Conservation (phyloP, 1,140 invertebrate species). For the Eufriesea mexicana region DNA sequence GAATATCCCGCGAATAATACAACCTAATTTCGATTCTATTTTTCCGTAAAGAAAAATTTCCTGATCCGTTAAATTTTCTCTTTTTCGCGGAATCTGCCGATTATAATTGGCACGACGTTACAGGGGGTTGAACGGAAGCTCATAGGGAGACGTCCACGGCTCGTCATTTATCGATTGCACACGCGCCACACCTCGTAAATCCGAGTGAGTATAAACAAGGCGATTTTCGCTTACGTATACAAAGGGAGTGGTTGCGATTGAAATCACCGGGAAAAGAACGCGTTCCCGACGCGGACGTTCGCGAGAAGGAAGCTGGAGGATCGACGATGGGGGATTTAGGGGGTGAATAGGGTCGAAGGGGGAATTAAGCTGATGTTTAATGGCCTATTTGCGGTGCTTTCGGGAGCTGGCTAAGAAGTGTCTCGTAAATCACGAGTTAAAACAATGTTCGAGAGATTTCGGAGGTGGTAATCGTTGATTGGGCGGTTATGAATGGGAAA, state of each 20-base stretch:
- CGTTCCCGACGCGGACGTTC: not conserved
- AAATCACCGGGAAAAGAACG: not conserved
- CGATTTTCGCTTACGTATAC: not conserved
- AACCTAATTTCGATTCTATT: no score
- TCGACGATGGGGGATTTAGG: not conserved
- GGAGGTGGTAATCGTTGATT: not conserved
- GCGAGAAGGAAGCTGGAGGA: not conserved
- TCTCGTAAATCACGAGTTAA: not conserved
- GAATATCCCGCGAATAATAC: no score
- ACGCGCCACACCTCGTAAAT: conserved; percentile 3
- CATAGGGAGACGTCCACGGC: not conserved
- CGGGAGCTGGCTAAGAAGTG: not conserved
- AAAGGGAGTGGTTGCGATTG: not conserved
- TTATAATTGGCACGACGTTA: not conserved
- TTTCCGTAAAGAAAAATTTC: no score
- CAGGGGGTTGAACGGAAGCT: not conserved
- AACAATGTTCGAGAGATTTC: not conserved
- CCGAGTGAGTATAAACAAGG: conserved; percentile 3
- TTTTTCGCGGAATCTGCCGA: not conserved
- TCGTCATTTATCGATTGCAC: not conserved
- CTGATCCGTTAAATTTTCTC: no score
- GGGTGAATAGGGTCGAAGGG: not conserved
- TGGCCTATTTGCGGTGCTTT: not conserved
- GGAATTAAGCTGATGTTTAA: not conserved
- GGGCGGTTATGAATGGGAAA: not conserved